phyloP scores from a whole-genome alignment of 1,140 invertebrate species.

The Apocrypta bakeri region DNA sequence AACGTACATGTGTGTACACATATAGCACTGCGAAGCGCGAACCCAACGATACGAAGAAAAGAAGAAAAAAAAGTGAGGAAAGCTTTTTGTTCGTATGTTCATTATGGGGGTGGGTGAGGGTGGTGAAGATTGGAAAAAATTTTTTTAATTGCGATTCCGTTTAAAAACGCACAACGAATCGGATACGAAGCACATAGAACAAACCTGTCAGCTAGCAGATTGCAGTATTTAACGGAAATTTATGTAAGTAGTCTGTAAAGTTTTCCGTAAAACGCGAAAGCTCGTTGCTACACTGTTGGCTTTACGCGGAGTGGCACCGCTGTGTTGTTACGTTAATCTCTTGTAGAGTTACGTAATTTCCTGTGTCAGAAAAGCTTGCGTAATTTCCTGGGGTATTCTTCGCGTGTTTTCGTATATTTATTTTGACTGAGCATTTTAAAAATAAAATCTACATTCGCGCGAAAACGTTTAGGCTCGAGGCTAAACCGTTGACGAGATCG shows the following conservation, averaged over 20 bases:
- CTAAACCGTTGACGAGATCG: not conserved
- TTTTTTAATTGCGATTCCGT: conserved; percentile 28
- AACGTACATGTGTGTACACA: not conserved
- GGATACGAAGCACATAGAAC: too few species aligned
- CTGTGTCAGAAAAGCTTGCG: not conserved
- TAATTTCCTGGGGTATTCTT: conserved; percentile 2
- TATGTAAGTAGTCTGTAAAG: conserved; percentile 9
- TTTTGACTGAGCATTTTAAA: not conserved
- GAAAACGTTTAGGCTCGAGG: not conserved
- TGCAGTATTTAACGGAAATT: conserved; percentile 23
- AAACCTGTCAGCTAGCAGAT: not conserved
- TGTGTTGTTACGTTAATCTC: conserved; percentile 11
- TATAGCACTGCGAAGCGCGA: not conserved
- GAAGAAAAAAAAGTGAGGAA: not conserved
- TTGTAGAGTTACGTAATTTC: not conserved
- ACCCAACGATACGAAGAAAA: not conserved
- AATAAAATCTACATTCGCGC: not conserved
- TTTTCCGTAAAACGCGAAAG: not conserved
- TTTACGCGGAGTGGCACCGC: not conserved
- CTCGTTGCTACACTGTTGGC: not conserved
- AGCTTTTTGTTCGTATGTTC: conserved; percentile 29
- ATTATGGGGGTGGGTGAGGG: conserved; percentile 9
- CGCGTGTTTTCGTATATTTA: not conserved
- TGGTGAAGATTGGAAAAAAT: not conserved
- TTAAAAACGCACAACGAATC: not conserved